Base-by-base conservation (phyloP, 2,113 vertebrate species). In the Eulemur macaco region DNA sequence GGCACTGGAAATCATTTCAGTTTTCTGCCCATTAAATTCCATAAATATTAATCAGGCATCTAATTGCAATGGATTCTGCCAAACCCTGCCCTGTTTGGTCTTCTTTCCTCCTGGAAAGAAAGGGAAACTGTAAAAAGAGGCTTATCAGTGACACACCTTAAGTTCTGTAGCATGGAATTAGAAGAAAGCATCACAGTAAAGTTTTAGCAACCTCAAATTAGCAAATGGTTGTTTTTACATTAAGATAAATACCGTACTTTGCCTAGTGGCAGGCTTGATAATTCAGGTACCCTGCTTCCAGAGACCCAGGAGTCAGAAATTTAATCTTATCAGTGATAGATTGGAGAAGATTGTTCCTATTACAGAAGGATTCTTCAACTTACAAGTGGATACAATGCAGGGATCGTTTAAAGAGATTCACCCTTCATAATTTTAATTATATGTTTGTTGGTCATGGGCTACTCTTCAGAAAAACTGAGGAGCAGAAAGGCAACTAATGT, bases 1-100 rank as follows among this genome's bases (percentile, higher is more conserved):
- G 12, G 39, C 20, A 78, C 7, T 94, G 74, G n/a, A 83, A 87
- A 25, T 13, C 47, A 91, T 92, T 85, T 89, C 12, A 27, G 7
- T 93, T 96, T 95, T 94, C 42, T 95, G 23, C 86, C 42, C 63
- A 47, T 87, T 96, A 76, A 74, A 91, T 80, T 69, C 6, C n/a
- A 76, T 76, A 88, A 95, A 76, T 87, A 74, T 54, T 90, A 94
- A 69, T 87, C 27, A 29, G 12, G 21, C 11, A 76, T 80, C 52
- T 88, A 69, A 91, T n/a, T 88, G 3, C 54, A 96, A 39, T 82
- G 42, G 13, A 80, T 17, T 95, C 4, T 90, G 21, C 42, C 71
- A 94, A 69, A n/a, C 1, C 20, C 20, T 77, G 63, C 34, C 9
- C 64, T 86, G 3, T 73, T 71, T 63, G 29, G 3, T 76, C 78